phyloP scores from a whole-genome alignment of 1,140 invertebrate species.

The Hormaphis cornu region DNA sequence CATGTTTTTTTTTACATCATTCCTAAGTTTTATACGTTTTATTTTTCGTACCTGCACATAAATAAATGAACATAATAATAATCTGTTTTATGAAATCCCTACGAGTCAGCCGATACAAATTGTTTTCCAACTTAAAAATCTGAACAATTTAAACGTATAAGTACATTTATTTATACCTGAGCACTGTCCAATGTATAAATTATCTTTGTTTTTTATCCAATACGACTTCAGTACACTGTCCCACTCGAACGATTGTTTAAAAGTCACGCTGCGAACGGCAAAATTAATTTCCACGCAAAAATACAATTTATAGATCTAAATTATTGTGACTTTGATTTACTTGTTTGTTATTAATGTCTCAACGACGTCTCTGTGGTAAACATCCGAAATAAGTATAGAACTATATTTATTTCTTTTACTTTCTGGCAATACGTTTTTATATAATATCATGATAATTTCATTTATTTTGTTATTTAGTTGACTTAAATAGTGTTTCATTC shows the following conservation, averaged over 20 bases:
- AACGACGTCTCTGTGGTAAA: slow-evolving; percentile 80
- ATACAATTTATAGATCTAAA: too few species aligned
- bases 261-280: slow-evolving; percentile 49
- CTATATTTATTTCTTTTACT: slow-evolving; percentile 82
- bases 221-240: slow-evolving; percentile 85
- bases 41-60: slow-evolving; percentile 79
- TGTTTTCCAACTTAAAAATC: too few species aligned
- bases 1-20: slow-evolving; percentile 67
- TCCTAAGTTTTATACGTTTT: slow-evolving; percentile 84
- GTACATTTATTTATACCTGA: slow-evolving; percentile 42
- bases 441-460: slow-evolving; percentile 53
- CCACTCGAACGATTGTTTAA: slow-evolving; percentile 79
- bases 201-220: slow-evolving; percentile 73
- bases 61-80: too few species aligned
- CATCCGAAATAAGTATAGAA: slow-evolving; percentile 76
- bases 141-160: slow-evolving; percentile 78
- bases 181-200: slow-evolving; percentile 72
- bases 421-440: slow-evolving; percentile 53
- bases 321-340: too few species aligned
- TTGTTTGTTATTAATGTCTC: slow-evolving; percentile 77
- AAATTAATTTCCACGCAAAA: too few species aligned
- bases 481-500: slow-evolving; percentile 80
- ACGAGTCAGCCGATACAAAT: too few species aligned
- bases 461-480: slow-evolving; percentile 71
- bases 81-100: too few species aligned